Evolutionary conservation across 1,140 invertebrate genomes (phyloP).

Genomic region (Streblospio benedicti): DNA sequence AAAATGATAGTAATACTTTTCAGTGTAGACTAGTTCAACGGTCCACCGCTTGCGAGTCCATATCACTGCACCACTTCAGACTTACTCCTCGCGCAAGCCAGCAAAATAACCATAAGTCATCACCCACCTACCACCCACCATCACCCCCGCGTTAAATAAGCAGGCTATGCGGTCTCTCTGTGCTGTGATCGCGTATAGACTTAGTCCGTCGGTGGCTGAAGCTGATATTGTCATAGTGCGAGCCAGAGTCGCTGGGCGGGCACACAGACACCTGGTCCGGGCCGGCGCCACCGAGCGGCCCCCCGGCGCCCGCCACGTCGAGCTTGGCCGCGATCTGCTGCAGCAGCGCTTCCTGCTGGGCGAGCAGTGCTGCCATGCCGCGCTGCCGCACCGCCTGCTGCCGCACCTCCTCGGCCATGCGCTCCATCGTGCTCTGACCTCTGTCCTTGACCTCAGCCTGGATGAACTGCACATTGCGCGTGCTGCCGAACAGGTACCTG

Average conservation of each 20-base stretch:
- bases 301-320: not conserved
- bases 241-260: conserved; percentile 1
- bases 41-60: too few species aligned
- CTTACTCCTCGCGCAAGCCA: too few species aligned
- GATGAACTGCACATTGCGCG: conserved; percentile 16
- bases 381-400: conserved; percentile 6
- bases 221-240: not conserved
- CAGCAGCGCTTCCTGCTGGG: not conserved
- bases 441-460: conserved; percentile 14
- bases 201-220: too few species aligned
- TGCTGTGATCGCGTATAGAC: too few species aligned
- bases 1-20: too few species aligned
- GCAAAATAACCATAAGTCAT: too few species aligned
- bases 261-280: not conserved
- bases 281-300: not conserved
- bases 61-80: too few species aligned
- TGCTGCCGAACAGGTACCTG: not conserved
- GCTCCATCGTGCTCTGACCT: not conserved
- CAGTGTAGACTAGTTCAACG: too few species aligned
- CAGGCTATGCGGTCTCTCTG: too few species aligned
- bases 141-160: too few species aligned
- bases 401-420: conserved; percentile 5
- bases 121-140: too few species aligned
- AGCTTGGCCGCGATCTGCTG: not conserved
- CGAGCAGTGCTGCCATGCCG: not conserved